Evolutionary conservation across 2,888 invertebrate species (phyloP).

Genomic region (Andrena bicolor): DNA sequence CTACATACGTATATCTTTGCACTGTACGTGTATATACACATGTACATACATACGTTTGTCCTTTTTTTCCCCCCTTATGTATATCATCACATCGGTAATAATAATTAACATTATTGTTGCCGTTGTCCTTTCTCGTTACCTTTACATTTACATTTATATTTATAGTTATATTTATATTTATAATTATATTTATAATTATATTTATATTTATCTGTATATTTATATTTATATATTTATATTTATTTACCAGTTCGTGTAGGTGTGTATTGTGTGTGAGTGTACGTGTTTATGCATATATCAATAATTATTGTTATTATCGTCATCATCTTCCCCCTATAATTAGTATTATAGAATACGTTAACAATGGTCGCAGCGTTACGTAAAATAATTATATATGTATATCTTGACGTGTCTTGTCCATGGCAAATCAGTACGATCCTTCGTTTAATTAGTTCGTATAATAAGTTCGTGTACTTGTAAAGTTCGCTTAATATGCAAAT

Average conservation of each 20-base stretch:
- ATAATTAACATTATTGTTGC: constrained; percentile 76
- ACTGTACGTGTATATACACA: constrained; percentile 58
- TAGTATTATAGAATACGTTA: constrained; percentile 85
- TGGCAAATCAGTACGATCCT: constrained; percentile 61
- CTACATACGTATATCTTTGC: constrained; percentile 67
- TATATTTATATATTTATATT: constrained; percentile 55
- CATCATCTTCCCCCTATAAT: constrained; percentile 85
- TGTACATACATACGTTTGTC: constrained; percentile 60
- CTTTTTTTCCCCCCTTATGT: constrained; percentile 51
- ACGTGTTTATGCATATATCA: constrained; percentile 66
- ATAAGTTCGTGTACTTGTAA: constrained; percentile 69
- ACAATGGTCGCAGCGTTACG: constrained; percentile 88
- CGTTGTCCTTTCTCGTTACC: constrained; percentile 61
- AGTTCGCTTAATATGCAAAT: constrained; percentile 80
- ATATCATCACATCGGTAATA: constrained; percentile 54
- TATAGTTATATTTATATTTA: constrained; percentile 63
- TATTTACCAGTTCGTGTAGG: constrained; percentile 47
- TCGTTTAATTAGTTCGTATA: constrained; percentile 59
- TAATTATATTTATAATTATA: constrained; percentile 60
- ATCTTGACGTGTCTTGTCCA: constrained; percentile 68
- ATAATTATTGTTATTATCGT: constrained; percentile 82
- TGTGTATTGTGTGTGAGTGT: constrained; percentile 44
- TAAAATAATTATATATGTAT: constrained; percentile 85
- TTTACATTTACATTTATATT: constrained; percentile 57
- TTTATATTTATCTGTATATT: constrained; percentile 55